Base-by-base conservation (phyloP, 2,113 vertebrate species). In the Falco punctatus region DNA sequence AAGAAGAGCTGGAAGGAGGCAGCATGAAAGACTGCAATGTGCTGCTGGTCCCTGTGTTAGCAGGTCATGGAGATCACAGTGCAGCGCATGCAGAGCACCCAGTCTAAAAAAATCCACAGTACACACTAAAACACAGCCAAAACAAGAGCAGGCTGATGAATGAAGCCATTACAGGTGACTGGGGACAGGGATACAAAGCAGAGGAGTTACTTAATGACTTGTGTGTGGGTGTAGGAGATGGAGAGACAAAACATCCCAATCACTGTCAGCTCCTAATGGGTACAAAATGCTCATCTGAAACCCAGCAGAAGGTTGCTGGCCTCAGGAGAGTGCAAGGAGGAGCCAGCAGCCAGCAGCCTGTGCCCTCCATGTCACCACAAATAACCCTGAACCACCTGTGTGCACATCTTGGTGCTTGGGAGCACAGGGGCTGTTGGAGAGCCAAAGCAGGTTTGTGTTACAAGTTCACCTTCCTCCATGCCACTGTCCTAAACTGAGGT, bases 201-300 rank as follows among this genome's bases (percentile, higher is more conserved):
- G 55, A 77, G 92, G 75, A 83, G 91, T 61, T 73, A 67, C 67
- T 86, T 86, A 92, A 90, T 92, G 82, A 90, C 64, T 90, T 7
- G 0, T 83, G 46, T 54, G 46, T 54, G 55, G 4, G 27, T 49
- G 64, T 59, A 79, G 81, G 85, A 64, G 61, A 32, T 10, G 38
- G 40, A 79, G 67, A 69, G 6, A 46, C 66, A 73, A 92, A 95
- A 86, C 46, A 81, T 84, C 77, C 92, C 84, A 62, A 32, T 74
- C 69, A 27, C 81, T 84, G 48, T 81, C 81, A 93, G 81, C 54
- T 91, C 81, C 84, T 86, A 78, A 86, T 49, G 77, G 64, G 81
- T 71, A 84, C 72, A 66, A 86, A 86, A 70, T 35, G 35, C 64
- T 77, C 71, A 48, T 57, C 75, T 3, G 7, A 65, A 89, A 81